Base-by-base conservation (phyloP, 2,888 invertebrate species). In the Orchestes rusci region DNA sequence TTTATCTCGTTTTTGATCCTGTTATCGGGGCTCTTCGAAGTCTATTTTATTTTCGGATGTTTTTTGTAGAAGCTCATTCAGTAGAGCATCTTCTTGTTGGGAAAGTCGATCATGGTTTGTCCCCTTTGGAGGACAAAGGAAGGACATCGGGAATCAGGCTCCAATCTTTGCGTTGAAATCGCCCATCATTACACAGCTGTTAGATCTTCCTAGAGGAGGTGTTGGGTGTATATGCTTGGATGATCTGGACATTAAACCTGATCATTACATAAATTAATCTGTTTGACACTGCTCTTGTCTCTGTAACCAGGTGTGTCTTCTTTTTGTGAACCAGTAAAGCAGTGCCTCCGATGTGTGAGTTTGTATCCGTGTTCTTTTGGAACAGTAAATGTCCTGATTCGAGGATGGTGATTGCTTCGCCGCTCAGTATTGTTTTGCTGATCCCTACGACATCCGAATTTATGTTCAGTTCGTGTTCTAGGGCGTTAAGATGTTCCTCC, bases 281-380 rank as follows among this genome's bases (percentile, higher is more conserved):
- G 27, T 23, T 23, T 23, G 10, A 23, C 27, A 10, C 27, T 7
- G 27, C 27, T 23, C 27, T 10, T 23, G 27, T 23, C 27, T 23
- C 27, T 23, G n/a, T n/a, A n/a, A n/a, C n/a, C n/a, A n/a, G n/a
- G n/a, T n/a, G n/a, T n/a, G n/a, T n/a, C n/a, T n/a, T 8, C 27
- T 23, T 23, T 23, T 23, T 23, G 27, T 23, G 27, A 23, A 23
- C 27, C 27, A 23, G 27, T 23, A 23, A 23, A 23, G 27, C 27
- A 23, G 10, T 23, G 27, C 27, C 27, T 23, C 10, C 10, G 27
- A 23, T 23, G 10, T 23, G 7, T 23, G 27, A 23, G 27, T 23
- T n/a, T n/a, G n/a, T n/a, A n/a, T n/a, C n/a, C n/a, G n/a, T n/a
- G n/a, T n/a, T n/a, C n/a, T n/a, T n/a, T 23, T 23, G 27, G 27